phyloP scores from a whole-genome alignment of 1,140 invertebrate species.

The Odontomachus brunneus region DNA sequence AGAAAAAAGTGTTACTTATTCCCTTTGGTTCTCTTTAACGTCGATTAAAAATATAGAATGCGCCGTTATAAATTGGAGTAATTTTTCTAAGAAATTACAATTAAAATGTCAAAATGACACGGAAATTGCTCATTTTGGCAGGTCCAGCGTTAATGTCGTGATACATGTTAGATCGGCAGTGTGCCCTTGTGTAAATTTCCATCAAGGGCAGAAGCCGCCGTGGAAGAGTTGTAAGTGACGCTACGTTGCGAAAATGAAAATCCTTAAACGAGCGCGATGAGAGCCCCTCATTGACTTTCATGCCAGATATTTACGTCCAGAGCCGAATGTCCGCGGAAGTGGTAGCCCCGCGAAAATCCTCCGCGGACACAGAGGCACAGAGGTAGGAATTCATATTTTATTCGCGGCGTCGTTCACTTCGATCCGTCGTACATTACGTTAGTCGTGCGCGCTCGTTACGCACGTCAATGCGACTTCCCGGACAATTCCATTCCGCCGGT shows the following conservation, averaged over 20 bases:
- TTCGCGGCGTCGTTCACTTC: slow-evolving; percentile 11
- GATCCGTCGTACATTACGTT: slow-evolving; percentile 42
- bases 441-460: slow-evolving; percentile 30
- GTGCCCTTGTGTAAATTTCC: slow-evolving; percentile 39
- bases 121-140: too few species aligned
- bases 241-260: slow-evolving; percentile 26
- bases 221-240: slow-evolving; percentile 55
- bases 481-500: slow-evolving; percentile 49
- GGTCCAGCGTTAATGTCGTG: slow-evolving; percentile 16
- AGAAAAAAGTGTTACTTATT: too few species aligned
- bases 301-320: slow-evolving; percentile 63
- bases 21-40: too few species aligned
- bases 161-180: background rate
- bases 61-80: too few species aligned
- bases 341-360: slow-evolving; percentile 21
- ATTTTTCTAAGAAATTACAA: too few species aligned
- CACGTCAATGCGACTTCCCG: slow-evolving; percentile 30
- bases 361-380: slow-evolving; percentile 8
- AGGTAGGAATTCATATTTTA: slow-evolving; percentile 68
- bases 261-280: slow-evolving; percentile 26
- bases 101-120: too few species aligned
- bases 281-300: slow-evolving; percentile 72
- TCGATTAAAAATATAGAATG: too few species aligned
- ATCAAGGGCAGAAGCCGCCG: background rate
- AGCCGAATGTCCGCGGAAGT: background rate